Evolutionary conservation across 2,113 vertebrate species (phyloP).

Genomic region (Cettia cetti): DNA sequence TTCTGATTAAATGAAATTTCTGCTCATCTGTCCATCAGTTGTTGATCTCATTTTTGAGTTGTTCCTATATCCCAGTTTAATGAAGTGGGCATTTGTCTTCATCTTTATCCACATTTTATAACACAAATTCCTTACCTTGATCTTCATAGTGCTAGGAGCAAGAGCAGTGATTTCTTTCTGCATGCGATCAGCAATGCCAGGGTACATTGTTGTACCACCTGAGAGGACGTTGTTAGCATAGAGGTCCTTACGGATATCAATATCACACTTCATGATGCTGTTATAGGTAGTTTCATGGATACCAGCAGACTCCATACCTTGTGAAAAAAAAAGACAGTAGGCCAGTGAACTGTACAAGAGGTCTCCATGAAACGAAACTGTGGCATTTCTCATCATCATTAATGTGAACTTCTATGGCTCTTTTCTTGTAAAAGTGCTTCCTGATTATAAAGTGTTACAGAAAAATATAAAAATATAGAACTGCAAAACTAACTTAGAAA

Average conservation of each 20-base stretch:
- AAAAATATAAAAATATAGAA: not conserved
- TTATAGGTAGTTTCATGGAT: conserved; percentile 95
- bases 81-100: not conserved
- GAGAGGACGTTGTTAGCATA: conserved; percentile 95
- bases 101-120: not conserved
- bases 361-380: not conserved
- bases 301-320: conserved; percentile 93
- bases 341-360: not conserved
- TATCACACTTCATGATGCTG: conserved; percentile 97
- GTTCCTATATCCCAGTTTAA: not conserved
- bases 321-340: not conserved
- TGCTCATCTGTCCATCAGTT: not conserved
- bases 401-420: not conserved
- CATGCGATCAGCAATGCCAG: conserved; percentile 93
- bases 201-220: conserved; percentile 93
- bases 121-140: conserved; percentile 77
- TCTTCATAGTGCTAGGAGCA: conserved; percentile 95
- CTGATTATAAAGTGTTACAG: not conserved
- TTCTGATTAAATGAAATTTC: not conserved
- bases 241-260: conserved; percentile 92
- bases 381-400: not conserved
- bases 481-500: not conserved
- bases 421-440: not conserved
- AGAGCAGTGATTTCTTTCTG: conserved; percentile 93
- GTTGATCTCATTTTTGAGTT: not conserved